These are phyloP conservation scores for Drosophila elegans DNA, from an alignment of 1,140 invertebrate species.

Conservation along the genomic window DNA sequence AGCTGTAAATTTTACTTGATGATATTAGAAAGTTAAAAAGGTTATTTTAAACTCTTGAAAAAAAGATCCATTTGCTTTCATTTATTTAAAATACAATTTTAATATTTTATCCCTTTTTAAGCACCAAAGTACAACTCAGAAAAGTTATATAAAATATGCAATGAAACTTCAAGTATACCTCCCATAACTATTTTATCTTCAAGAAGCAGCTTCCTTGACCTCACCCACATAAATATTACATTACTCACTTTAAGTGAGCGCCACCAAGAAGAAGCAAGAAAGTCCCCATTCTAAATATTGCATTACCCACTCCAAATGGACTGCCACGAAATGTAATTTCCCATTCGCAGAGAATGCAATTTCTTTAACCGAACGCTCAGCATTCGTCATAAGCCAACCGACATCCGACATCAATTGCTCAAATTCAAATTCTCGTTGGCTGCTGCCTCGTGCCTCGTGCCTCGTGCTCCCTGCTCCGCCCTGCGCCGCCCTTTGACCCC, in stretches of 20 bases:
- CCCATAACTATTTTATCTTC: background rate
- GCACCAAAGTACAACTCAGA: background rate
- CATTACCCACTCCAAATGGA: constrained; percentile 11
- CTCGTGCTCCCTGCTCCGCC: background rate
- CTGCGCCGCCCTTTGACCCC: constrained; percentile 19
- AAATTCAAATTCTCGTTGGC: constrained; percentile 36
- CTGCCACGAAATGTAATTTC: constrained; percentile 43
- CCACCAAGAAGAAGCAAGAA: background rate
- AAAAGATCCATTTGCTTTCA: background rate
- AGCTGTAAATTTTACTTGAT: no score
- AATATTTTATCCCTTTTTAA: no score
- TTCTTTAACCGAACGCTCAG: constrained; percentile 33
- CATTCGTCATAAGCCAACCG: constrained; percentile 47
- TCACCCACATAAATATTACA: constrained; percentile 35
- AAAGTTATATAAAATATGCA: background rate
- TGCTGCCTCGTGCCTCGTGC: constrained; percentile 6
- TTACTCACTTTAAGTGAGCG: constrained; percentile 15
- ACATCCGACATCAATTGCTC: constrained; percentile 46
- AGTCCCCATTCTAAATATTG: constrained; percentile 5
- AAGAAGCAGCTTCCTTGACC: background rate
- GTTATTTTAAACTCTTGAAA: background rate
- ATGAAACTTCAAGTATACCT: background rate
- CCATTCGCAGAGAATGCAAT: constrained; percentile 39
- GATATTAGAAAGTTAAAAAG: no score
- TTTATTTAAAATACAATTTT: no score